phyloP scores from a whole-genome alignment of 2,113 vertebrate genomes.

The Plecturocebus donacophilus region DNA sequence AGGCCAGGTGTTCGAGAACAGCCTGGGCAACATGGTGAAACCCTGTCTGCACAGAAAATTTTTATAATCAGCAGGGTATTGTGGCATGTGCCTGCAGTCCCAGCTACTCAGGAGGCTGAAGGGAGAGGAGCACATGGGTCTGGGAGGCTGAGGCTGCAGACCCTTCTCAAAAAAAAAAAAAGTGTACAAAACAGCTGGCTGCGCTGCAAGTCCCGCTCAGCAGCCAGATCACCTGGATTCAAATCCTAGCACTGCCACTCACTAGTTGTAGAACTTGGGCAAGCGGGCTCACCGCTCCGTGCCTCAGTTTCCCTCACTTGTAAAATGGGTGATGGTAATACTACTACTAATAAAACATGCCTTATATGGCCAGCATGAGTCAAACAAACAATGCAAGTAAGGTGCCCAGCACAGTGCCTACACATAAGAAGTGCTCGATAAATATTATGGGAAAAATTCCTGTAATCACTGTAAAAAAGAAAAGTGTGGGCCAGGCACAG shows the following conservation, averaged over 20 bases:
- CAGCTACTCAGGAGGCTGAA: not conserved
- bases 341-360: not conserved
- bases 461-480: not conserved
- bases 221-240: not conserved
- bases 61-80: not conserved
- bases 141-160: not conserved
- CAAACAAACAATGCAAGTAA: not conserved
- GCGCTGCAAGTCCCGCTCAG: not conserved
- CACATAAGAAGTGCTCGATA: not conserved
- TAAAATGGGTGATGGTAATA: not conserved
- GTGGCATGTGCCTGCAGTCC: not conserved
- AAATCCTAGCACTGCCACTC: not conserved
- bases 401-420: not conserved
- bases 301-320: not conserved
- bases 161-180: not conserved
- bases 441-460: not conserved
- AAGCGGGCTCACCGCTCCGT: no score
- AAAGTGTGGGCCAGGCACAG: not conserved
- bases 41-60: not conserved
- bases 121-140: not conserved
- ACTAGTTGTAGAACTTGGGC: not conserved
- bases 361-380: not conserved
- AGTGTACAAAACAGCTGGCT: not conserved
- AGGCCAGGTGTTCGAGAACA: not conserved
- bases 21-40: not conserved